These are phyloP conservation scores for Bradypus variegatus DNA, from an alignment of 2,797 vertebrate genomes.

Conservation along the genomic window DNA sequence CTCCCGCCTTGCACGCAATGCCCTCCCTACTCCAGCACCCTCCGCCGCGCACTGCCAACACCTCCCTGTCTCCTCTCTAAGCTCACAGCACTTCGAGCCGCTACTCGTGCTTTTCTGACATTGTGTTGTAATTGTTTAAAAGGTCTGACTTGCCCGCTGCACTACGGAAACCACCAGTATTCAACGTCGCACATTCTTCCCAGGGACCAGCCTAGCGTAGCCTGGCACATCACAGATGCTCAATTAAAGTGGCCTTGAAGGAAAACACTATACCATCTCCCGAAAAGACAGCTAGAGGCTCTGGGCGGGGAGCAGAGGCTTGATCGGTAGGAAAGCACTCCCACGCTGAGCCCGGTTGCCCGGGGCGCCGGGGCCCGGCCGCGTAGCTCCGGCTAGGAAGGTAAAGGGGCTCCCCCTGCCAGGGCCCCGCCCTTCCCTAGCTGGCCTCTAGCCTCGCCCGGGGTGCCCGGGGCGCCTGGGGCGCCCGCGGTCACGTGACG, in stretches of 20 bases:
- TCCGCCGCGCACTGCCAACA: background rate
- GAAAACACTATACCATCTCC: background rate
- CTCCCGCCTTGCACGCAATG: background rate
- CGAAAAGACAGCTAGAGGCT: background rate
- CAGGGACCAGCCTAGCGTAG: background rate
- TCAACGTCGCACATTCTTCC: background rate
- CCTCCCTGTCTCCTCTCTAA: background rate
- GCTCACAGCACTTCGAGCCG: background rate
- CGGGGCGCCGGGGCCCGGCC: fast-evolving
- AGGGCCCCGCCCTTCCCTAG: no score
- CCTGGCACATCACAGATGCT: background rate
- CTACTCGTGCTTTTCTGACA: background rate
- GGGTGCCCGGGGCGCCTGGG: background rate
- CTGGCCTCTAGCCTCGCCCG: background rate
- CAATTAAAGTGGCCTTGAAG: background rate
- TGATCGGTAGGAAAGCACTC: background rate
- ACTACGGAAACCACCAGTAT: background rate
- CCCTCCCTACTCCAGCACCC: background rate
- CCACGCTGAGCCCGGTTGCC: background rate
- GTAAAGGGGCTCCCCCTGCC: background rate
- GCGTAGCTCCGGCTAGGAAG: background rate
- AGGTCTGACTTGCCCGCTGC: background rate
- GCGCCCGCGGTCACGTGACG: slow-evolving; percentile 28
- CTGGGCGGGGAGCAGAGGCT: no score
- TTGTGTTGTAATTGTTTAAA: background rate